phyloP scores from a whole-genome alignment of 2,113 vertebrate genomes.

The Pelecanus crispus region DNA sequence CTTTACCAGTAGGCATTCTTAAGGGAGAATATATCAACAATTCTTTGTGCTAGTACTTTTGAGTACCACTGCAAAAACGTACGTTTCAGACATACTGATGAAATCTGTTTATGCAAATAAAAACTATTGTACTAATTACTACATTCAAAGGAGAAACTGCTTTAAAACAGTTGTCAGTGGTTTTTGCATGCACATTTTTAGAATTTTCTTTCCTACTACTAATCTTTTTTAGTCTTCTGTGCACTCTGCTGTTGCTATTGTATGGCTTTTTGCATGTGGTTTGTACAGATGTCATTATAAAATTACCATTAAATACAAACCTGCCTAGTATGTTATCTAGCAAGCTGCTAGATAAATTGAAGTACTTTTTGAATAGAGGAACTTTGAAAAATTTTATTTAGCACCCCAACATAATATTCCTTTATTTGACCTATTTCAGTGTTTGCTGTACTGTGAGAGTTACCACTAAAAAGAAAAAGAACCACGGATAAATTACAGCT shows the following conservation, averaged over 20 bases:
- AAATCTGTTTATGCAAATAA: background rate
- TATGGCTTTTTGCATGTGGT: constrained; percentile 5
- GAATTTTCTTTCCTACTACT: background rate
- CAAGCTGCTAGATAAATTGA: background rate
- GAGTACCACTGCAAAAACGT: constrained; percentile 18
- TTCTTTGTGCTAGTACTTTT: constrained; percentile 8
- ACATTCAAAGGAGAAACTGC: background rate
- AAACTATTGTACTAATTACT: background rate
- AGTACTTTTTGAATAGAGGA: background rate
- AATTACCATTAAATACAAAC: background rate
- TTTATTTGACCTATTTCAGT: background rate
- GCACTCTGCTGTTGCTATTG: background rate
- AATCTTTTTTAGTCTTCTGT: background rate
- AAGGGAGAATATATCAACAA: background rate
- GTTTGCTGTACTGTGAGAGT: background rate
- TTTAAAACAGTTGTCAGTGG: background rate
- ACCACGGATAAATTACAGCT: background rate
- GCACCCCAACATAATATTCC: background rate
- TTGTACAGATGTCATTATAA: background rate
- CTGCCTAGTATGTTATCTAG: background rate
- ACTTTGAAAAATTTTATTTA: background rate
- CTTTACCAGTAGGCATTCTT: background rate
- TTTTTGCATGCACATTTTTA: background rate
- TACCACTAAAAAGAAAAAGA: background rate
- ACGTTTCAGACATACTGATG: background rate